These are phyloP conservation scores for Ricordea florida DNA, from an alignment of 92 coral and sea anemone genomes.

Conservation along the genomic window DNA sequence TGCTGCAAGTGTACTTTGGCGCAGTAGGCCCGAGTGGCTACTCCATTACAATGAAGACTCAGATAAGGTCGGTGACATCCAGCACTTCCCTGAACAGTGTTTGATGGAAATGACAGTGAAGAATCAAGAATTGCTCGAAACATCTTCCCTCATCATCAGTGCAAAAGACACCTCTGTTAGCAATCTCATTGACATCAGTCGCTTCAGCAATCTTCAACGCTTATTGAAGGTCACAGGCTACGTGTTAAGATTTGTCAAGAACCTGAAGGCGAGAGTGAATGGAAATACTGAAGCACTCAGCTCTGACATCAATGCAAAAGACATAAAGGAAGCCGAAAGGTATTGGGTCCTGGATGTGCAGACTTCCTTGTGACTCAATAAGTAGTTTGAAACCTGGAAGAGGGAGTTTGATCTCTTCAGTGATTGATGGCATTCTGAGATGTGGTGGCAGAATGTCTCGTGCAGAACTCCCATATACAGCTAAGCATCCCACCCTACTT, in stretches of 20 bases:
- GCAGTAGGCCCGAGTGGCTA: conserved; percentile 18
- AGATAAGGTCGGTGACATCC: neutral
- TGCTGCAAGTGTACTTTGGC: neutral
- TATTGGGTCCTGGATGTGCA: neutral
- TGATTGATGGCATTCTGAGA: conserved; percentile 33
- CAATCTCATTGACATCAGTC: neutral
- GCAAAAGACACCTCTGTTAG: neutral
- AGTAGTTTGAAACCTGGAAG: neutral
- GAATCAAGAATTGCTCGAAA: neutral
- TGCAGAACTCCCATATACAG: neutral
- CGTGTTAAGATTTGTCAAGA: conserved; percentile 21
- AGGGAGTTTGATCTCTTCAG: neutral
- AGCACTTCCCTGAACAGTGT: neutral
- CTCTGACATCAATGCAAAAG: neutral
- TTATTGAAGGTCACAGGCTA: conserved; percentile 14
- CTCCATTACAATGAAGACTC: neutral
- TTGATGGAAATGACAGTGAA: neutral
- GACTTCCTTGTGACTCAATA: neutral
- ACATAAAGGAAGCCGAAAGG: neutral
- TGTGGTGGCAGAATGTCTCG: conserved; percentile 42
- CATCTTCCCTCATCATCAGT: neutral
- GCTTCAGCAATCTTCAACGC: neutral
- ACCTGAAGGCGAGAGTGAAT: neutral
- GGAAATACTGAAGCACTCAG: too few relatives aligned
- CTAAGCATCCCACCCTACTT: conserved; percentile 34